phyloP scores from a whole-genome alignment of 2,888 invertebrate genomes.

The Parnassius apollo region DNA sequence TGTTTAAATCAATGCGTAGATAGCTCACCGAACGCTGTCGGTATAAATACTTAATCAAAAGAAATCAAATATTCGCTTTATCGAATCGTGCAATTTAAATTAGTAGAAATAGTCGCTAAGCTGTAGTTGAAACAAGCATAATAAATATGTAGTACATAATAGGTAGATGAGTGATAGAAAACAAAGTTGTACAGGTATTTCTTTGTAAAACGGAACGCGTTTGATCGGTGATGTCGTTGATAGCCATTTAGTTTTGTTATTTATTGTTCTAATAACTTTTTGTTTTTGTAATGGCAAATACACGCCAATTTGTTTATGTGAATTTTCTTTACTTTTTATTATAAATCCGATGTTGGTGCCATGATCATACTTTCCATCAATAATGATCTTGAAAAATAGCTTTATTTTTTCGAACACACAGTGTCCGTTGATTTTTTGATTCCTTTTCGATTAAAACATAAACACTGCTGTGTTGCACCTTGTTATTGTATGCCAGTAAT shows the following conservation, averaged over 20 bases:
- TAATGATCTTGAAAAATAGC: neutral
- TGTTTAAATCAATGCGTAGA: conserved; percentile 29
- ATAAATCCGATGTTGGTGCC: conserved; percentile 9
- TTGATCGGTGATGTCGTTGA: conserved; percentile 45
- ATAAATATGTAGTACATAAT: conserved; percentile 57
- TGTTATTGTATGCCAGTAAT: conserved; percentile 74
- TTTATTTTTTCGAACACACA: neutral
- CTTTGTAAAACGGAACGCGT: conserved; percentile 37
- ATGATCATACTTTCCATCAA: neutral
- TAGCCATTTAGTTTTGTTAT: conserved; percentile 74
- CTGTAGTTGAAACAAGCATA: conserved; percentile 57
- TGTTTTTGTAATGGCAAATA: conserved; percentile 48
- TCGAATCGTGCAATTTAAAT: conserved; percentile 78
- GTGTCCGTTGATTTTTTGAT: conserved; percentile 1
- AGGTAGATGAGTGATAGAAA: conserved; percentile 36
- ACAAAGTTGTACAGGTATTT: conserved; percentile 53
- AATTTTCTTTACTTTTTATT: conserved; percentile 23
- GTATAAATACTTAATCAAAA: conserved; percentile 36
- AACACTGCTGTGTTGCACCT: conserved; percentile 32
- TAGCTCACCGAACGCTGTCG: conserved; percentile 49
- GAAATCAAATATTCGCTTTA: conserved; percentile 69
- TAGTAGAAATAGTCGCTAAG: conserved; percentile 62
- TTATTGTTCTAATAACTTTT: conserved; percentile 75
- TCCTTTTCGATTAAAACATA: neutral
- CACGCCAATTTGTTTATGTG: conserved; percentile 28